Evolutionary conservation across 2,797 vertebrate species (phyloP), one percentile per base, ranked within the genome.

Genomic region (Calcarius lapponicus): DNA sequence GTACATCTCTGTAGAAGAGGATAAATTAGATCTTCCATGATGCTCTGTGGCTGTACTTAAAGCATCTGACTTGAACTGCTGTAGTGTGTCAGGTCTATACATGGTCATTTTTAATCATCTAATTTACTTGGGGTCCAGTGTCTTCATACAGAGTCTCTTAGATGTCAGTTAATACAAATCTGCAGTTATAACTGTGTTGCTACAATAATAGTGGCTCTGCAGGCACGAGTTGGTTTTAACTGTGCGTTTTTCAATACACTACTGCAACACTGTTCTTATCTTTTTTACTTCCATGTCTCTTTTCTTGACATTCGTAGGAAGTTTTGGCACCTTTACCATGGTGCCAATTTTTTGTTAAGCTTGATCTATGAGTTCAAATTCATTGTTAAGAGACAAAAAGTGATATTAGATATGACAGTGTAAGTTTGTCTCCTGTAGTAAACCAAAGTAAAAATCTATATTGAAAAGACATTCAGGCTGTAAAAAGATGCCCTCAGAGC

Each of bases 1-100:
- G 32, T 76, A 45, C 1, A 0, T 22, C n/a, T 64, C 21, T 50
- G 40, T 48, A 43, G 36, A 34, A 48, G 31, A 58, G 8, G 29
- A 14, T 21, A 3, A 58, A 14, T 36, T 17, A 73, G 20, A 10
- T 57, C 56, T 38, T 22, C 53, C 28, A 32, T 53, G 36, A 17
- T 0, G 1, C n/a, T 24, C 1, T 1, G 2, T 47, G 26, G 13
- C 18, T 43, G 25, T 51, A 1, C 47, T 51, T 75, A 36, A 69
- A 51, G 32, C 14, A 16, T 38, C 25, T 31, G 40, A 38, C n/a
- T 60, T 32, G 28, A 72, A 32, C 28, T 47, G 31, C 16, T 36
- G 11, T 34, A 15, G 21, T 28, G 5, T 7, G 2, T 57, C 3
- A 5, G n/a, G 18, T 72, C 47, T 43, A 18, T 11, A 47, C 22